Conservation (phyloP, 2,888 invertebrate genomes). For the Macrophya annulata region DNA sequence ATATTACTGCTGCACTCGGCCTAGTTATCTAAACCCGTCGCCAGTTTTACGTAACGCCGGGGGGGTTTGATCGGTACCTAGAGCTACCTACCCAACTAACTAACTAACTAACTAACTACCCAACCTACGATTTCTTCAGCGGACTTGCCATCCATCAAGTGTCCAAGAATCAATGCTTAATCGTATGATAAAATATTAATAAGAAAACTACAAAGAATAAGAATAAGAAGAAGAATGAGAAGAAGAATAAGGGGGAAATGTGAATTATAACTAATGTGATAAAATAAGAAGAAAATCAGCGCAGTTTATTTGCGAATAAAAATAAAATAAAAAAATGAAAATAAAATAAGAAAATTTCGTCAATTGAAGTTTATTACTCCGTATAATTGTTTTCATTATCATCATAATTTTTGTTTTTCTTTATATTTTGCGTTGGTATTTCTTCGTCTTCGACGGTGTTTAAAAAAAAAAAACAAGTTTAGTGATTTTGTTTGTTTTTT, state of each 20-base stretch:
- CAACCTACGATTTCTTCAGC: neutral
- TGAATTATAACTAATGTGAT: constrained; percentile 32
- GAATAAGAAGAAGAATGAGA: neutral
- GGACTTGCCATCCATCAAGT: constrained; percentile 10
- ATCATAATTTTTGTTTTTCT: neutral
- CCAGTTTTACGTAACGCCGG: constrained; percentile 73
- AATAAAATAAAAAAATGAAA: no score
- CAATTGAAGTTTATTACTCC: neutral
- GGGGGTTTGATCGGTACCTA: constrained; percentile 29
- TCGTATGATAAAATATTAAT: neutral
- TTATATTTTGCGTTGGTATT: neutral
- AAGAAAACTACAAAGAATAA: neutral
- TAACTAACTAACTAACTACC: neutral
- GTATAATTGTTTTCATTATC: neutral
- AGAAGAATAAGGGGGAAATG: neutral
- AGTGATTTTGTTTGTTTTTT: neutral
- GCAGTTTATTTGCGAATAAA: neutral
- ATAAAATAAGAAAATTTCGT: neutral
- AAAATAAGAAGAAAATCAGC: neutral
- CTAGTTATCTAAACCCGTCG: constrained; percentile 65
- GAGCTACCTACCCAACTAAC: neutral
- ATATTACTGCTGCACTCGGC: constrained; percentile 59
- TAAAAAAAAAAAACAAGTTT: neutral
- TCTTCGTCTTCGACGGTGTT: neutral
- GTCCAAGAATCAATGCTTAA: neutral